Percentiles rank a stretch among this genome's conserved stretches.
Conservation (phyloP, 2,797 vertebrate genomes). For the Macropus fuliginosus region DNA sequence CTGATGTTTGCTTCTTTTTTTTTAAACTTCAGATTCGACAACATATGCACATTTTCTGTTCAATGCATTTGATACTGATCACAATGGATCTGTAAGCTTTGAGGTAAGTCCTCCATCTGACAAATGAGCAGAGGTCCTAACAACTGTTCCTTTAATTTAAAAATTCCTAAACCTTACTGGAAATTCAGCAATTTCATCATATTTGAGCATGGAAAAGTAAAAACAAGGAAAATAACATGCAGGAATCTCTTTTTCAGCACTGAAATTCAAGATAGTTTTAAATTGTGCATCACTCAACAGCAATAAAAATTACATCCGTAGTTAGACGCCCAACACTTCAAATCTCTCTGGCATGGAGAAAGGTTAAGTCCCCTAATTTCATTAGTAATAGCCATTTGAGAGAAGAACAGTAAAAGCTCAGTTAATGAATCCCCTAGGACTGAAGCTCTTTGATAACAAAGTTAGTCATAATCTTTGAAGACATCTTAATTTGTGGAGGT, state of each 20-base stretch:
- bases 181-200: not conserved
- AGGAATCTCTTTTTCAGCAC: not conserved
- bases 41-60: constrained; percentile 99
- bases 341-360: not conserved
- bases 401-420: not conserved
- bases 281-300: constrained; percentile 7
- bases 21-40: constrained; percentile 91
- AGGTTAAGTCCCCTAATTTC: not conserved
- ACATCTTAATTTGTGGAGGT: not conserved
- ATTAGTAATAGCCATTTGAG: not conserved
- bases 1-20: constrained; percentile 6
- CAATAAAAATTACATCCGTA: not conserved
- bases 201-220: not conserved
- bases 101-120: constrained; percentile 89
- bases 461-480: not conserved
- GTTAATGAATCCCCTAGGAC: not conserved
- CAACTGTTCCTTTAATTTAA: not conserved
- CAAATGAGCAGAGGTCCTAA: not conserved
- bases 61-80: constrained; percentile 98
- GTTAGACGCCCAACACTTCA: not conserved
- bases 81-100: constrained; percentile 98
- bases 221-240: not conserved
- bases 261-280: not conserved
- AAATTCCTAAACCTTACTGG: not conserved
- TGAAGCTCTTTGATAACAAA: not conserved